These are phyloP conservation scores for Tichodroma muraria DNA, from an alignment of 2,113 vertebrate genomes.

Conservation along the genomic window DNA sequence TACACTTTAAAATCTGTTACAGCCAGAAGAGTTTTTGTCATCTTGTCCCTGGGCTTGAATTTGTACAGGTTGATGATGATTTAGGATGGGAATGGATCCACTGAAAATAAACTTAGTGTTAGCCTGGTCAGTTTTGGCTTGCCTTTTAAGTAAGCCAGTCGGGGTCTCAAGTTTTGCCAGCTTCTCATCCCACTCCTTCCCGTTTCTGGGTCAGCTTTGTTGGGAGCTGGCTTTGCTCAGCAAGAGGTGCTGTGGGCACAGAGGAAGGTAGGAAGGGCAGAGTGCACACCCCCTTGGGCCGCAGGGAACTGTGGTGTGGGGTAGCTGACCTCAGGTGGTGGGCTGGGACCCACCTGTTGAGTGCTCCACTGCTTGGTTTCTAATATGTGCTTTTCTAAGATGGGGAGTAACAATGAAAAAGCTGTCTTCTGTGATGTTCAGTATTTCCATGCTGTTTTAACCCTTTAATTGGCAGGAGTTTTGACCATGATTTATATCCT, in stretches of 20 bases:
- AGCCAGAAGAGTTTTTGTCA: background rate
- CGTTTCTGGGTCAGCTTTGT: background rate
- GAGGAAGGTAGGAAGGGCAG: background rate
- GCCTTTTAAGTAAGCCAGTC: background rate
- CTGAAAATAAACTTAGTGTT: background rate
- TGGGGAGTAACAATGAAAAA: background rate
- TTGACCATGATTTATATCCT: background rate
- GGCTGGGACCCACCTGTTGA: background rate
- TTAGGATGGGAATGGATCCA: background rate
- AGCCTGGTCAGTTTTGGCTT: background rate
- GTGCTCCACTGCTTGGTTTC: background rate
- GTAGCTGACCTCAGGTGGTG: background rate
- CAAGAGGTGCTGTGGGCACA: background rate
- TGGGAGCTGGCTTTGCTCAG: background rate
- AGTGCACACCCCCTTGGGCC: fast-evolving
- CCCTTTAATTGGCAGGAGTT: background rate
- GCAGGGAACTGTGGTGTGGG: fast-evolving
- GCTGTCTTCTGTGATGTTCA: background rate
- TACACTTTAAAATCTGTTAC: background rate
- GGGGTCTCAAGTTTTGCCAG: background rate
- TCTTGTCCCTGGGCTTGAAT: background rate
- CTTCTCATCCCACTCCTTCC: background rate
- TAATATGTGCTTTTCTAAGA: background rate
- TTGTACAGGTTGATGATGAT: background rate
- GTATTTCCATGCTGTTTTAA: background rate